Base-by-base conservation (phyloP, 2,888 invertebrate genomes). In the Melanargia galathea region DNA sequence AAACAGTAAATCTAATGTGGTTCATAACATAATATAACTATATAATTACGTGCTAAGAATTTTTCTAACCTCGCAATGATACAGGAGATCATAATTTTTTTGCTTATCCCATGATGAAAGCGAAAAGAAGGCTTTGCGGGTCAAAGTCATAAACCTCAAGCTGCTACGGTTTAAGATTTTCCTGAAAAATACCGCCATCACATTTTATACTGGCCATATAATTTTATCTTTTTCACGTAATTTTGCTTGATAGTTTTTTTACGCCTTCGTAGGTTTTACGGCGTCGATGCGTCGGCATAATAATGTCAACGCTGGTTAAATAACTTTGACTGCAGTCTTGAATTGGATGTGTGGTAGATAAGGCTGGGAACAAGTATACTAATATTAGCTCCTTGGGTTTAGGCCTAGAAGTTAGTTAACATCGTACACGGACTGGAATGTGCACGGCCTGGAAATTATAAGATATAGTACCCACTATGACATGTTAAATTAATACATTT, bases 101-200 rank as follows among this genome's bases (percentile, higher is more conserved):
- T 43, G 58, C 46, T 62, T 56, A 55, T 57, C 40, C 20, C 48
- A 45, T 57, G 56, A 49, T 60, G 56, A 58, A 64, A 65, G 60
- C 65, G 63, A 62, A 67, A 65, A 65, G 69, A 65, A 64, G 64
- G 63, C 63, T 67, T 55, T 62, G 59, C 60, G 56, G 57, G 63
- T 65, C 67, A 60, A 69, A 70, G 65, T 67, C 68, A 67, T 71
- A 71, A 71, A 71, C 66, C 66, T 62, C 58, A 49, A 62, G 51
- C 54, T 20, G 43, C 38, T 16, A 38, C 30, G 46, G 26, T 18
- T 63, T 49, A 56, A 63, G 38, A 65, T 66, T 54, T 66, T 63
- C 54, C 43, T 60, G 57, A 51, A 66, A 60, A 63, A 61, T 63
- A 63, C 40, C 60, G 60, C 56, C 35, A 57, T 40, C 51, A 40